These are phyloP conservation scores for Taphrorychus bicolor DNA, from an alignment of 2,888 invertebrate species.

Conservation along the genomic window DNA sequence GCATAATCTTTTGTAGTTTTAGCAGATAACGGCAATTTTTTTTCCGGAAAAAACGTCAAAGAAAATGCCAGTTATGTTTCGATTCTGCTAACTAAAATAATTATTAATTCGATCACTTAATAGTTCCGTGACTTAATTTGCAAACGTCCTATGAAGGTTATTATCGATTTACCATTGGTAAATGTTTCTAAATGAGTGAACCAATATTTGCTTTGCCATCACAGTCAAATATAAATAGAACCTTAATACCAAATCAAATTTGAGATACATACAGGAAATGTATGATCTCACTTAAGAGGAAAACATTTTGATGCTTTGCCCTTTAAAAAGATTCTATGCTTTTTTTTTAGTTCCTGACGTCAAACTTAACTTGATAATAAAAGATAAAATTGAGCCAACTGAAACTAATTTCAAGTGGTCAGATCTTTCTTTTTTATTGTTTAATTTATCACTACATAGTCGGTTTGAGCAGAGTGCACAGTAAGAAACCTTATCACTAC, in stretches of 20 bases:
- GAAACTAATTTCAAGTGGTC: too few relatives aligned
- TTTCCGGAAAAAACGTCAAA: background rate
- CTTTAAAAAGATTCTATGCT: background rate
- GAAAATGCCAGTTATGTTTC: background rate
- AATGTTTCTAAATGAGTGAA: background rate
- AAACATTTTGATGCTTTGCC: background rate
- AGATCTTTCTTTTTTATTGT: too few relatives aligned
- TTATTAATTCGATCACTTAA: background rate
- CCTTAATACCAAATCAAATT: too few relatives aligned
- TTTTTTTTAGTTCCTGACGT: too few relatives aligned
- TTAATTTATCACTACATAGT: too few relatives aligned
- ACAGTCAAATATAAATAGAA: too few relatives aligned
- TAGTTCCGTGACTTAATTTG: background rate
- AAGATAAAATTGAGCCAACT: too few relatives aligned
- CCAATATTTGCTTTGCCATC: background rate
- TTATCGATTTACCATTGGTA: background rate
- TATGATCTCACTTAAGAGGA: background rate
- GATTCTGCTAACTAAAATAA: background rate
- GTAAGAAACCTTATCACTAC: too few relatives aligned
- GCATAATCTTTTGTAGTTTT: background rate
- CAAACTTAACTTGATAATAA: too few relatives aligned
- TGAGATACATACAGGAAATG: too few relatives aligned
- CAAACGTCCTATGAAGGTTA: background rate
- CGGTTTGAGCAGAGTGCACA: too few relatives aligned
- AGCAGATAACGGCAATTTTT: background rate